Conservation (phyloP, 2,888 invertebrate species). For the Cataglyphis rosenhaueri region DNA sequence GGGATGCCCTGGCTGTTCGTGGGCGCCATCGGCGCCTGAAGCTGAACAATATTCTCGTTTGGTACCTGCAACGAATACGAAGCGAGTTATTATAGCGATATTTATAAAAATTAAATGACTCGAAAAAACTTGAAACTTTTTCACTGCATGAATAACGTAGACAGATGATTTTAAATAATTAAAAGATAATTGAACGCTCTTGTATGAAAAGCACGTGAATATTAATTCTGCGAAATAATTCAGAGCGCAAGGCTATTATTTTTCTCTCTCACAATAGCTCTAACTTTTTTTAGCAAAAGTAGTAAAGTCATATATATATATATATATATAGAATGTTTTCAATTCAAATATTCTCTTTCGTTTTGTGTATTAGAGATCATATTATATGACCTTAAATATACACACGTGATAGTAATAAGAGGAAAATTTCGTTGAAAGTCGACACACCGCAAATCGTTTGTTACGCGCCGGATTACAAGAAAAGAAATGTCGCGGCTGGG, state of each 20-base stretch:
- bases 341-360: constrained; percentile 1
- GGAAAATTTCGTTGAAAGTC: constrained; percentile 33
- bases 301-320: background rate
- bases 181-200: too few species aligned
- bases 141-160: background rate
- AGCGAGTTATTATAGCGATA: background rate
- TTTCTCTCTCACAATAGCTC: background rate
- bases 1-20: constrained; percentile 60
- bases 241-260: background rate
- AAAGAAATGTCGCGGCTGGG: constrained; percentile 38
- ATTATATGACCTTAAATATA: constrained; percentile 15
- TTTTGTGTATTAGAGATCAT: background rate
- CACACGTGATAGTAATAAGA: constrained; percentile 32
- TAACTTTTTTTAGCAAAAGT: background rate
- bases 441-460: constrained; percentile 54
- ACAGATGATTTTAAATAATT: too few species aligned
- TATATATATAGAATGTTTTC: background rate
- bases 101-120: background rate
- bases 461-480: constrained; percentile 50
- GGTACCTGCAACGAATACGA: constrained; percentile 72
- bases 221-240: background rate
- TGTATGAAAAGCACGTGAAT: too few species aligned
- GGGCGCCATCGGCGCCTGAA: constrained; percentile 63
- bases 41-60: constrained; percentile 70
- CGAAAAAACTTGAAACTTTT: background rate